Conservation (phyloP, 92 coral and sea anemone species). For the Phenganax subtilis region DNA sequence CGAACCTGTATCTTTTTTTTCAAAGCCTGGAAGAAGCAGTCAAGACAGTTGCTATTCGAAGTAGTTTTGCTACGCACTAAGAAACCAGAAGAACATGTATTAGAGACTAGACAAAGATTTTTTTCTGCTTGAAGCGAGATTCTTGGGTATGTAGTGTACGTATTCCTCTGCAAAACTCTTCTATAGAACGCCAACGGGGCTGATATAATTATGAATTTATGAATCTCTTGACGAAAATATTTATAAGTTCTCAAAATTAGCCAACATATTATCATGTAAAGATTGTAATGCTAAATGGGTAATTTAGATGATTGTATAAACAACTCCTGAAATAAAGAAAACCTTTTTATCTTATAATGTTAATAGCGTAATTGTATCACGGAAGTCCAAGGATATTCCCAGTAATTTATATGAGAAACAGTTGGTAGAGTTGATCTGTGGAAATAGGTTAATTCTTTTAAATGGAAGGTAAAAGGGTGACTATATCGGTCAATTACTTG, state of each 20-base stretch:
- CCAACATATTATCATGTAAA: not conserved
- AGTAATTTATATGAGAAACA: not conserved
- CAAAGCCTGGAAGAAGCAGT: too few species aligned
- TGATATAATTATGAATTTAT: conserved; percentile 2
- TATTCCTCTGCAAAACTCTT: conserved; percentile 30
- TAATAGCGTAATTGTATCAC: not conserved
- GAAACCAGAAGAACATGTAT: too few species aligned
- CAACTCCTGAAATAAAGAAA: not conserved
- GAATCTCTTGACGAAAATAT: conserved; percentile 26
- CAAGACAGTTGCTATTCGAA: too few species aligned
- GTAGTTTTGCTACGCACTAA: too few species aligned
- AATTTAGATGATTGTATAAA: not conserved
- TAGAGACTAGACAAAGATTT: not conserved
- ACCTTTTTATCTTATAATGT: not conserved
- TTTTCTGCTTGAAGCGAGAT: not conserved
- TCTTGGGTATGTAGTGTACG: conserved; percentile 19
- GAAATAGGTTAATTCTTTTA: not conserved
- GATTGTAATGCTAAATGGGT: not conserved
- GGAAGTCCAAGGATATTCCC: not conserved
- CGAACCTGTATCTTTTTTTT: too few species aligned
- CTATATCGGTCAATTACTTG: not conserved
- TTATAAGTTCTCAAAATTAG: conserved; percentile 17
- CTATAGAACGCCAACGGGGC: conserved; percentile 17
- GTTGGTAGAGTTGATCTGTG: not conserved
- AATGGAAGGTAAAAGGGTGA: not conserved